Evolutionary conservation across 2,113 vertebrate species (phyloP).

Genomic region (Chloroceryle aenea): DNA sequence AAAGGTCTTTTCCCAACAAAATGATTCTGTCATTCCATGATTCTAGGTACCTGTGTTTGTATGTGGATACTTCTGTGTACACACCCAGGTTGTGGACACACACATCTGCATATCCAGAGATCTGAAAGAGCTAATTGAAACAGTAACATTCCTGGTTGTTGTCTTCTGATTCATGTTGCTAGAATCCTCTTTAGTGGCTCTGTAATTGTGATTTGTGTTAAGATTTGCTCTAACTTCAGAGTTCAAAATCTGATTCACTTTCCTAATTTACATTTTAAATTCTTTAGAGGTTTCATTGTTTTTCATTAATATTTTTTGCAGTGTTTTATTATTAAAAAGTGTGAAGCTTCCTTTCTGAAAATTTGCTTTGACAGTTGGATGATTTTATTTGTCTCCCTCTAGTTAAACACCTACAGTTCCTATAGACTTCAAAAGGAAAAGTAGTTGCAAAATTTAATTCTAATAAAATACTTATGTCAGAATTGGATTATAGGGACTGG

Average conservation of each 20-base stretch:
- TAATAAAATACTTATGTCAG: background rate
- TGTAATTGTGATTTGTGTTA: slow-evolving; percentile 25
- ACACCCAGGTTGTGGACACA: too few species aligned
- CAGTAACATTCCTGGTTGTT: background rate
- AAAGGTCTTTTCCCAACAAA: too few species aligned
- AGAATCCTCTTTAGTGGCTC: background rate
- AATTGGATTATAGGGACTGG: background rate
- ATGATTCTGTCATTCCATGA: too few species aligned
- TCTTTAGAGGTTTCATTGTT: background rate
- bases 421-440: slow-evolving; percentile 9
- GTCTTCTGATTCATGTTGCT: background rate
- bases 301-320: background rate
- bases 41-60: background rate
- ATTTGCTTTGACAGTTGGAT: background rate
- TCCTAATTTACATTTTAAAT: slow-evolving; percentile 9
- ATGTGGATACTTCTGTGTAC: background rate
- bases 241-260: slow-evolving; percentile 9
- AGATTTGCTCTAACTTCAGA: slow-evolving; percentile 14
- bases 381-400: slow-evolving; percentile 13
- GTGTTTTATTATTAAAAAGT: background rate
- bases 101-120: background rate
- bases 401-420: background rate
- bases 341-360: background rate
- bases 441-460: background rate
- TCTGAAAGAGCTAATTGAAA: background rate